Percentiles rank a stretch among this genome's conserved stretches.
Evolutionary conservation across 2,113 vertebrate species (phyloP).

Genomic region (Rhipidura dahli): DNA sequence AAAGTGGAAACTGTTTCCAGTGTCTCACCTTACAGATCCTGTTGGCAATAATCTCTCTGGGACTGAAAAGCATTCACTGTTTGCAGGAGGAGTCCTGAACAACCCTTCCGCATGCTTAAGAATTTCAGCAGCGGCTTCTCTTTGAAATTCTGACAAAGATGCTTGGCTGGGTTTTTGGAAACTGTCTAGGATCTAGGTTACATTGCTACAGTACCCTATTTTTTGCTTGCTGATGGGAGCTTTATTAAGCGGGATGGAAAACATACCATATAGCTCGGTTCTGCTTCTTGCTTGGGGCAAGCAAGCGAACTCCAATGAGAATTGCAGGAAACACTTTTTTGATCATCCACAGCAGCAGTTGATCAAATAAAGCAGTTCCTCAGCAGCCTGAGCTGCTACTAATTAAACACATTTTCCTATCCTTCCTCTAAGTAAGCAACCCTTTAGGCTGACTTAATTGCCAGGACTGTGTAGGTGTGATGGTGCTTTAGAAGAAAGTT

Average conservation of each 20-base stretch:
- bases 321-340: not conserved
- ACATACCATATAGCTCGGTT: not conserved
- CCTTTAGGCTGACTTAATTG: not conserved
- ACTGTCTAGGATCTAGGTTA: conserved; percentile 18
- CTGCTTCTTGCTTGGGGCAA: not conserved
- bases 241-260: not conserved
- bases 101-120: conserved; percentile 2
- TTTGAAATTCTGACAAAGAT: conserved; percentile 22
- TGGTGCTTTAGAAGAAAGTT: conserved; percentile 12
- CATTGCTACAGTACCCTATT: not conserved
- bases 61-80: not conserved
- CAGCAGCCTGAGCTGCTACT: not conserved
- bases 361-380: conserved; percentile 2
- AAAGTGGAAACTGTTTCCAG: not conserved
- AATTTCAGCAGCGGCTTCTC: conserved; percentile 38
- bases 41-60: not conserved
- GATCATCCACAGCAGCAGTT: not conserved
- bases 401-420: not conserved
- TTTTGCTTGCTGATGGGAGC: not conserved
- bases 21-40: not conserved
- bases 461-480: not conserved
- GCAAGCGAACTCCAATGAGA: not conserved
- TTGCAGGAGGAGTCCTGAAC: not conserved
- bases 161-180: conserved; percentile 34
- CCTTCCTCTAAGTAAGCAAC: not conserved